These are phyloP conservation scores for Melinaea marsaeus DNA, from an alignment of 2,888 invertebrate species.

Conservation along the genomic window DNA sequence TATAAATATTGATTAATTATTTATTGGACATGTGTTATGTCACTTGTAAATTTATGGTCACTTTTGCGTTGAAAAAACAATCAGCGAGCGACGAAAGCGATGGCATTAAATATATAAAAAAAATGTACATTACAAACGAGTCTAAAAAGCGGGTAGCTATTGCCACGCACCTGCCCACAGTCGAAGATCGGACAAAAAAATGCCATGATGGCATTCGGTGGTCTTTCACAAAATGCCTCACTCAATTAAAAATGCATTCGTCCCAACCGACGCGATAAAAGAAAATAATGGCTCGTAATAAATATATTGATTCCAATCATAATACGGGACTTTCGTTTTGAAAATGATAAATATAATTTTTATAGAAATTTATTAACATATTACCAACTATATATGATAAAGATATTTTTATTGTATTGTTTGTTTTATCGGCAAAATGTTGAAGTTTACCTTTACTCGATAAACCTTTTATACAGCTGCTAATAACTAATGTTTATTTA, in stretches of 20 bases:
- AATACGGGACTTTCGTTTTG: too few relatives aligned
- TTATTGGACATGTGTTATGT: slow-evolving; percentile 9
- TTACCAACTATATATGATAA: neutral
- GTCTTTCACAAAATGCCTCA: slow-evolving; percentile 76
- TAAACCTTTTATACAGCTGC: slow-evolving; percentile 22
- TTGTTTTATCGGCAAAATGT: too few relatives aligned
- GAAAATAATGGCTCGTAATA: slow-evolving; percentile 70
- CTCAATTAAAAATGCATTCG: slow-evolving; percentile 79
- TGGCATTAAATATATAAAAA: slow-evolving; percentile 61
- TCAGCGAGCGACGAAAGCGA: slow-evolving; percentile 33
- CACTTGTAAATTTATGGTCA: slow-evolving; percentile 40
- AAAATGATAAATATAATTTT: neutral
- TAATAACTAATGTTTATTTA: slow-evolving; percentile 72
- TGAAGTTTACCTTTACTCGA: too few relatives aligned
- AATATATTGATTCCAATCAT: slow-evolving; percentile 67
- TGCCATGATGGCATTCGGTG: slow-evolving; percentile 67
- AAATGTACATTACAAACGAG: slow-evolving; percentile 53
- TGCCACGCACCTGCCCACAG: slow-evolving; percentile 73
- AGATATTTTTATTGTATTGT: neutral
- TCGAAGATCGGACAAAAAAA: slow-evolving; percentile 77
- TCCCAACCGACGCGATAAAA: slow-evolving; percentile 69
- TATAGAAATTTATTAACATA: neutral
- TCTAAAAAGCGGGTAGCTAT: slow-evolving; percentile 73
- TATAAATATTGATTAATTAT: slow-evolving; percentile 11
- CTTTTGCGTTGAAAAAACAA: slow-evolving; percentile 49